Base-by-base conservation (phyloP, 23 tunicate species). In the Styela plicata region DNA sequence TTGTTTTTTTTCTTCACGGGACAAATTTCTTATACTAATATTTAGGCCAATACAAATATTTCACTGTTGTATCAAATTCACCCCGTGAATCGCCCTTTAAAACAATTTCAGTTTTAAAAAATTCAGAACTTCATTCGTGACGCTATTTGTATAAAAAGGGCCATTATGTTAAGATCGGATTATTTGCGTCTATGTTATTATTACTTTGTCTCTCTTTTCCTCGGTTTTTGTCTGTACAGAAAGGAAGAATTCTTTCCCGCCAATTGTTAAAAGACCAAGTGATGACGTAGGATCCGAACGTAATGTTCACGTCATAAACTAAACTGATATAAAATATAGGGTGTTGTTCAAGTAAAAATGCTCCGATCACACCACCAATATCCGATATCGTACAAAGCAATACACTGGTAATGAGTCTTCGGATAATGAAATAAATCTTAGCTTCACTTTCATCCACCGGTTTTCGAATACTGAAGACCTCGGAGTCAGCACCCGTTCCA, bases 251-350 rank as follows among this genome's bases (percentile, higher is more conserved):
- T 31, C 79, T 21, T 34, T 74, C 53, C 53, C 79, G 20, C 87
- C 87, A 84, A 29, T 84, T 63, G n/a, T 44, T 24, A 5, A 74
- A 74, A 2, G 87, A 75, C 63, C 34, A 74, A 20, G 68, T 33
- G 27, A 74, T 29, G 22, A 77, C 80, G 33, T 36, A 63, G 31
- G 79, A 69, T 2, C 87, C 87, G n/a, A 84, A 52, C 32, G 79
- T 26, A 32, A 63, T 57, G 33, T 84, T 84, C 13, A 77, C 81
- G 44, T 84, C 87, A 31, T 84, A 84, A 31, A 74, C 82, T 26
- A 74, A 57, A 62, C 83, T 28, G 10, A 84, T 19, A 32, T 53
- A 84, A 31, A 84, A 34, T 24, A 75, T 2, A 33, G 87, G 87
- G 2, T 84, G 22, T 19, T 23, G 16, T 34, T 74, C 73, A 20